Base-by-base conservation (phyloP, 2,797 vertebrate genomes). In the Pipistrellus pipistrellus region DNA sequence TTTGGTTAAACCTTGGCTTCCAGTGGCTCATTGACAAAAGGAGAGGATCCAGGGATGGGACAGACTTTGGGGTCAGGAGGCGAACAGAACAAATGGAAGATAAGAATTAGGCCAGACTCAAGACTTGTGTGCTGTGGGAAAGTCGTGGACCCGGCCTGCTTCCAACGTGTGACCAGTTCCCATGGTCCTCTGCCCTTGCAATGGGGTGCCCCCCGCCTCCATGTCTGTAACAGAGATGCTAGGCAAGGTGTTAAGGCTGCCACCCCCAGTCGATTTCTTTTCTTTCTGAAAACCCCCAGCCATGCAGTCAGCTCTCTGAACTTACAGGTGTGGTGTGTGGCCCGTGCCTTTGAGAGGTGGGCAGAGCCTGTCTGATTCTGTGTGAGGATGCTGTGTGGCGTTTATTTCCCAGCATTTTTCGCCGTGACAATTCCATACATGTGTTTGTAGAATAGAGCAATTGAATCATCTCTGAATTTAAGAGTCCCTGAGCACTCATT, bases 381-480 rank as follows among this genome's bases (percentile, higher is more conserved):
- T 91, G 82, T 59, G 55, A 88, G 77, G 71, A 5, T 0, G 44
- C 68, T 86, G 75, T 76, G 97, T 68, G 35, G 32, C 2, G 55
- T 97, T 96, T 95, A 88, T 80, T 96, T 97, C 76, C 57, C 21
- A 57, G 21, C 51, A 30, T 71, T 78, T 76, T 88, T 75, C 44
- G 44, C 77, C n/a, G 0, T 95, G 90, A 88, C 93, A 85, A 44
- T 72, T 89, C 93, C 21, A 1, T 85, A 88, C 93, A 75, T 95
- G 57, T 93, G 69, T 96, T 90, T 96, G 48, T 90, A 96, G 80
- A 84, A 73, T 4, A 80, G 41, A 94, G 64, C 55, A 20, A 95
- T 78, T 85, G 88, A 89, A 87, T 95, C 89, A 89, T 96, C 92
- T 94, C 83, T 85, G 71, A 53, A 90, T 95, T 51, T 88, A 91